These are phyloP conservation scores for Hipparchia sbordonii DNA, from an alignment of 2,888 invertebrate species.

Conservation along the genomic window DNA sequence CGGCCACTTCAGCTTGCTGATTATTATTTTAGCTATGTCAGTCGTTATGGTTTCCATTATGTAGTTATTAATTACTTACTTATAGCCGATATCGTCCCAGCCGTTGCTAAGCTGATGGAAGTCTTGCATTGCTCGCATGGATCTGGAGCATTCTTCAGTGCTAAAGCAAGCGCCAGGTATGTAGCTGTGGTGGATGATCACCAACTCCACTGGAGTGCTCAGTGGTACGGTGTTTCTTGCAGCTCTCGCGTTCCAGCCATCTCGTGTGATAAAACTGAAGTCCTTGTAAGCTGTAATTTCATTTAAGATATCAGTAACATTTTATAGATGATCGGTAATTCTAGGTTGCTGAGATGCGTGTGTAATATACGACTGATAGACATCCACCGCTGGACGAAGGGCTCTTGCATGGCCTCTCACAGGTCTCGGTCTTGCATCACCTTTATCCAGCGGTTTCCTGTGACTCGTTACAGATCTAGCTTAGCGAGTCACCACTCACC, in stretches of 20 bases:
- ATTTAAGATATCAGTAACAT: too few relatives aligned
- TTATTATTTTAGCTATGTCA: background rate
- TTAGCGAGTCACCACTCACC: too few relatives aligned
- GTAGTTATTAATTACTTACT: slow-evolving; percentile 52
- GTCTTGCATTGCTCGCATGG: slow-evolving; percentile 86
- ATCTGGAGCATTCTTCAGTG: slow-evolving; percentile 72
- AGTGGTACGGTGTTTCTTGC: slow-evolving; percentile 72
- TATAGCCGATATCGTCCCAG: slow-evolving; percentile 87
- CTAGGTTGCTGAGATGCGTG: background rate
- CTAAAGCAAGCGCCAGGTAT: slow-evolving; percentile 82
- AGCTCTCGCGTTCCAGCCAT: slow-evolving; percentile 83
- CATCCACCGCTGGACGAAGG: too few relatives aligned
- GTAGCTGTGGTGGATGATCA: slow-evolving; percentile 88
- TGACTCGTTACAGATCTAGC: too few relatives aligned
- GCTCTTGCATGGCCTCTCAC: too few relatives aligned
- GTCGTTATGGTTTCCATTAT: background rate
- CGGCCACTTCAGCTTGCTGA: background rate
- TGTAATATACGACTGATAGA: too few relatives aligned
- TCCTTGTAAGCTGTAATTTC: slow-evolving; percentile 21
- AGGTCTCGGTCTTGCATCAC: too few relatives aligned
- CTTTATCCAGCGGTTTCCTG: too few relatives aligned
- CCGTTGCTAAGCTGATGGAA: slow-evolving; percentile 81
- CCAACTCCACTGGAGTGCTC: slow-evolving; percentile 82
- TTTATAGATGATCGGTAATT: too few relatives aligned
- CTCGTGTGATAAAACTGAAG: slow-evolving; percentile 55